Conservation (phyloP, 1,140 invertebrate genomes). For the Pseudomyrmex concolor region DNA sequence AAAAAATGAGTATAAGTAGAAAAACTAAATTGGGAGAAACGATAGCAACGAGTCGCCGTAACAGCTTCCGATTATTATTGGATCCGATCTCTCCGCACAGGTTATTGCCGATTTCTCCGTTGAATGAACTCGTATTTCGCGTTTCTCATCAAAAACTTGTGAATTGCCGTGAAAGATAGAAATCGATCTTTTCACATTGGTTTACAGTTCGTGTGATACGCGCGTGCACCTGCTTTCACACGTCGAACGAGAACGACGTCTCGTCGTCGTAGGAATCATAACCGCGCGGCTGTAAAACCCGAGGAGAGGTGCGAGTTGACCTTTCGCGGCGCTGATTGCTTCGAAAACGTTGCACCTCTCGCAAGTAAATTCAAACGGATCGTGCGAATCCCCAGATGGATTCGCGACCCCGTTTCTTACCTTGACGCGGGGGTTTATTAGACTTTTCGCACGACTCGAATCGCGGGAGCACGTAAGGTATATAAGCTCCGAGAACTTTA, state of each 20-base stretch:
- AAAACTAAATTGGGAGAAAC: too few species aligned
- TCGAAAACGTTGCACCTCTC: conserved; percentile 54
- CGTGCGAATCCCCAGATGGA: conserved; percentile 39
- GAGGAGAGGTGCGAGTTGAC: conserved; percentile 56
- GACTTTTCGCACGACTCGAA: conserved; percentile 48
- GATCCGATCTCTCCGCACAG: too few species aligned
- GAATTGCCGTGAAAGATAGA: conserved; percentile 15
- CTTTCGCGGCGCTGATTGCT: conserved; percentile 61
- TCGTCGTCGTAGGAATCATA: conserved; percentile 51
- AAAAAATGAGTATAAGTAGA: too few species aligned
- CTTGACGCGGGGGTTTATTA: conserved; percentile 41
- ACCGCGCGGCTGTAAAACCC: not conserved
- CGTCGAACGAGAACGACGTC: conserved; percentile 56
- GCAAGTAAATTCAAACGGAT: conserved; percentile 54
- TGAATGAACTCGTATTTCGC: not conserved
- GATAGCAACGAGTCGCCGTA: too few species aligned
- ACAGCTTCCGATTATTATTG: too few species aligned
- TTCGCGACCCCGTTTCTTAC: conserved; percentile 51
- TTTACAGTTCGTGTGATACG: conserved; percentile 32
- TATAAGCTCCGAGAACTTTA: not conserved
- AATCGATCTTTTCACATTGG: conserved; percentile 38
- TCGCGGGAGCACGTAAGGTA: not conserved
- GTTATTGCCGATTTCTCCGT: not conserved
- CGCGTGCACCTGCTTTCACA: conserved; percentile 58
- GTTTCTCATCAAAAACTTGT: not conserved